Conservation (phyloP, 2,113 vertebrate species). For the Gymnarchus niloticus region DNA sequence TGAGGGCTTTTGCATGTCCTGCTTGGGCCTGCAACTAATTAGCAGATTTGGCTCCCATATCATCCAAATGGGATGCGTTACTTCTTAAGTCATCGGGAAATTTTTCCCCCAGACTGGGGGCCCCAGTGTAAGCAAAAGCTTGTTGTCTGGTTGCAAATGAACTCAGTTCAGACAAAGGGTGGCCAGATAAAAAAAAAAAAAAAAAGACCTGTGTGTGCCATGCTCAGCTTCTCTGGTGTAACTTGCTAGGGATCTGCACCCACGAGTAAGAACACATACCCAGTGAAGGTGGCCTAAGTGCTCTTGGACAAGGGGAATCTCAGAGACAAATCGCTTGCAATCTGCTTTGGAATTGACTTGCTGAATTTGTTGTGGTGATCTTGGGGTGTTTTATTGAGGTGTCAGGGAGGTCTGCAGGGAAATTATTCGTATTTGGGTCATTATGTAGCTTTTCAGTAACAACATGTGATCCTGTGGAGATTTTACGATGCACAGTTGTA, state of each 20-base stretch:
- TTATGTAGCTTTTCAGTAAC: neutral
- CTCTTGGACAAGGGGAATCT: neutral
- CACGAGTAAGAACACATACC: neutral
- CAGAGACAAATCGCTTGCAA: neutral
- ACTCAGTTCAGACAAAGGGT: too few species aligned
- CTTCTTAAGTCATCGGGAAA: conserved; percentile 10
- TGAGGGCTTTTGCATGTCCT: neutral
- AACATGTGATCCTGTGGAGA: neutral
- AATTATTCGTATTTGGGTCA: neutral
- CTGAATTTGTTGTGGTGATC: neutral
- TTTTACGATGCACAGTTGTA: neutral
- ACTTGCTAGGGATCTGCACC: neutral
- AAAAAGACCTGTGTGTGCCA: neutral
- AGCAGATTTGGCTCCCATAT: conserved; percentile 14
- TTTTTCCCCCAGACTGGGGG: too few species aligned
- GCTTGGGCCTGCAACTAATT: conserved; percentile 26
- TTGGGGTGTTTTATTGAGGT: neutral
- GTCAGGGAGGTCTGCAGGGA: neutral
- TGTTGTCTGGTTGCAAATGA: neutral
- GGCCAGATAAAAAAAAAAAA: neutral
- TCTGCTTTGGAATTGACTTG: neutral
- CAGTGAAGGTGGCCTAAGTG: neutral
- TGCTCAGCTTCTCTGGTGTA: neutral
- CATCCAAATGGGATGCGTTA: conserved; percentile 8
- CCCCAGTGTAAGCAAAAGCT: neutral